Percentiles rank a stretch among this genome's conserved stretches.
Evolutionary conservation across 53 echinoderm and acorn worm genomes (phyloP).

Genomic region (Mesocentrotus franciscanus): DNA sequence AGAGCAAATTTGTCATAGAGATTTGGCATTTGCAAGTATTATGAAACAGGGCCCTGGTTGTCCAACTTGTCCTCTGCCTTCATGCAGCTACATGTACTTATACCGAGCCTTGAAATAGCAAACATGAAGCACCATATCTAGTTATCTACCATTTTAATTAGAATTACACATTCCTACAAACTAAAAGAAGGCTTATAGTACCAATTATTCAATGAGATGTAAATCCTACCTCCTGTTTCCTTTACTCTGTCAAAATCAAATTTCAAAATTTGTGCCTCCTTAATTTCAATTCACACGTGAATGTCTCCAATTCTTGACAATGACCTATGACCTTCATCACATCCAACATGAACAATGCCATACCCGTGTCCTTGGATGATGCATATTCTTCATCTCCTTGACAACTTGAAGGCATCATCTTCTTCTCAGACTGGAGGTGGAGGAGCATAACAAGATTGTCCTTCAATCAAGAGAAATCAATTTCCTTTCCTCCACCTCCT

Average conservation of each 20-base stretch:
- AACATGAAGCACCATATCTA: not conserved
- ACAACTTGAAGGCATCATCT: not conserved
- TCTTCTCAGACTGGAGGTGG: not conserved
- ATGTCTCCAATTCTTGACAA: too few species aligned
- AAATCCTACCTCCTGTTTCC: not conserved
- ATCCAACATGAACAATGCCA: not conserved
- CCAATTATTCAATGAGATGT: not conserved
- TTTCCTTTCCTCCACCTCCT: conserved; percentile 32
- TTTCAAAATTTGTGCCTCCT: not conserved
- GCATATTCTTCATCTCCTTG: not conserved
- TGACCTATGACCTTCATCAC: not conserved
- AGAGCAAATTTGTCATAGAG: too few species aligned
- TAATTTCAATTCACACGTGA: not conserved
- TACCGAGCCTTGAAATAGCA: not conserved
- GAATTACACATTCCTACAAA: not conserved
- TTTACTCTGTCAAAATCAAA: not conserved
- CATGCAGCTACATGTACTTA: not conserved
- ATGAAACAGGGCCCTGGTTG: not conserved
- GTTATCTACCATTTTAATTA: not conserved
- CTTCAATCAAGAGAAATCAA: conserved; percentile 34
- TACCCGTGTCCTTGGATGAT: not conserved
- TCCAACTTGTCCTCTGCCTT: not conserved
- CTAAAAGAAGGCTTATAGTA: not conserved
- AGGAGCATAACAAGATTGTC: not conserved
- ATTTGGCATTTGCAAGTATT: too few species aligned